Evolutionary conservation across 2,113 vertebrate species (phyloP), one percentile per base, ranked within the genome.

Genomic region (Balaenoptera acutorostrata): DNA sequence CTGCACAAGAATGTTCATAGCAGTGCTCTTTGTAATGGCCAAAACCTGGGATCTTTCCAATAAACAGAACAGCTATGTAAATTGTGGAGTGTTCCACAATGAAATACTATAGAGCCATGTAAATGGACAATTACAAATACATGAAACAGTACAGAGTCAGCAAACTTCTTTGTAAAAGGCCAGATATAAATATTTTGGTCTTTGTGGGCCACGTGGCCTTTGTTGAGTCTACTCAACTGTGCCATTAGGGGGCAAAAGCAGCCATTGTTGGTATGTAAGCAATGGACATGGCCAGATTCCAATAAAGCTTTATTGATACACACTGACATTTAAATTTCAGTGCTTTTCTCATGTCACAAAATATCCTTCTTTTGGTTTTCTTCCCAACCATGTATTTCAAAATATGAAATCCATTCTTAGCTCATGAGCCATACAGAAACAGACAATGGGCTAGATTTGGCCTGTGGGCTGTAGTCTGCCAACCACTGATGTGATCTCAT

Each of bases 211-310:
- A 77, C 6, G 0, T 0, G 8, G 8, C n/a, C 27, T 52, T 14
- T 15, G 59, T 59, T 8, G 7, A 63, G 11, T 44, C 75, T 29
- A 15, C 27, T 69, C 44, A 17, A 57, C 27, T 39, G 7, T 13
- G 41, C 31, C 4, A 3, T 23, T 0, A 17, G 1, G 13, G 27
- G 29, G 55, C 33, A 63, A 82, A 52, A 27, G 18, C 14, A 41
- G 74, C 39, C 44, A 17, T 0, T 1, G 15, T 66, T 39, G 7
- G 55, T 2, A 25, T 1, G 49, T 23, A 17, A 33, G 49, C 0
- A 25, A n/a, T 2, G 33, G 63, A 41, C 3, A 3, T 1, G 41
- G 52, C 25, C 23, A 3, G 12, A 36, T 80, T 49, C 75, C 68
- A 33, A 61, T 5, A 85, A 92, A 77, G 59, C 49, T 93, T 94